Percentiles rank a stretch among this genome's conserved stretches.
Conservation (phyloP, 2,797 vertebrate species). For the Miopithecus talapoin region DNA sequence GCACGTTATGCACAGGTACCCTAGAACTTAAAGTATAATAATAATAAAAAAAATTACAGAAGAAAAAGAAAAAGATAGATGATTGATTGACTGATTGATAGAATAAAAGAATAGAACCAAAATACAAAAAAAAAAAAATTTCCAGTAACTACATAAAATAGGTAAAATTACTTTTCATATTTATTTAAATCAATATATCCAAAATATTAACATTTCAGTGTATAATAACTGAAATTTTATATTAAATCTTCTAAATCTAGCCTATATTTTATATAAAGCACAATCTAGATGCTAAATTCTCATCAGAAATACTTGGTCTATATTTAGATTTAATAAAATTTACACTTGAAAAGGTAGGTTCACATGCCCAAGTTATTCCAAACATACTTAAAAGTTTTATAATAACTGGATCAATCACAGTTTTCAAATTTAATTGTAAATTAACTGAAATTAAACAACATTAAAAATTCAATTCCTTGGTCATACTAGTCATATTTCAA, state of each 20-base stretch:
- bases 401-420: conserved; percentile 9
- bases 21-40: too few relatives aligned
- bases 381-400: conserved; percentile 31
- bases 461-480: background rate
- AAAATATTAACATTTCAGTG: conserved; percentile 22
- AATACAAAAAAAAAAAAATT: background rate
- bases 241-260: background rate
- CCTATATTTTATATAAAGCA: conserved; percentile 37
- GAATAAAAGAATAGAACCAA: too few relatives aligned
- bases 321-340: conserved; percentile 40
- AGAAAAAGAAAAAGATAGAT: too few relatives aligned
- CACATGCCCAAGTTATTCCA: background rate
- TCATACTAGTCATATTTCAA: background rate
- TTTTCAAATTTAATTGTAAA: conserved; percentile 32
- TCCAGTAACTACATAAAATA: background rate
- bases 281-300: background rate
- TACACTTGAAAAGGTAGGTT: conserved; percentile 22
- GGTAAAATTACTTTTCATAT: conserved; percentile 1
- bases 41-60: too few relatives aligned
- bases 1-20: too few relatives aligned
- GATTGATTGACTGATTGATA: too few relatives aligned
- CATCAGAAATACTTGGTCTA: conserved; percentile 35
- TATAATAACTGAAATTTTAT: background rate
- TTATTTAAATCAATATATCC: conserved; percentile 19
- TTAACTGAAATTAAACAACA: conserved; percentile 20